Conservation (phyloP, 2,797 vertebrate species). For the Acanthis flammea region DNA sequence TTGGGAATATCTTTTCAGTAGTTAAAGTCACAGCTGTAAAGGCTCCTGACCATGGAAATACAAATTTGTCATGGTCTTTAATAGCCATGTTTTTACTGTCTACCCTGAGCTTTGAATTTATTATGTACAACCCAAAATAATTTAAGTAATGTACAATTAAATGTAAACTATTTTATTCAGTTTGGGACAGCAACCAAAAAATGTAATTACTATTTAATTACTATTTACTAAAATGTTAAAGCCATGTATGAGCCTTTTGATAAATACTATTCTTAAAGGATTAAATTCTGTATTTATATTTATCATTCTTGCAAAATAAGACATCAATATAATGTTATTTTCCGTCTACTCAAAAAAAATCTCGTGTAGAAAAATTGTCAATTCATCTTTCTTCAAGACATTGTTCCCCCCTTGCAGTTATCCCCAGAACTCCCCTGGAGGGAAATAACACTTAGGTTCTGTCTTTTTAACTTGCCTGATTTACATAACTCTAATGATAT, state of each 20-base stretch:
- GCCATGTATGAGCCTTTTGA: neutral
- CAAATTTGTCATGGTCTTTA: neutral
- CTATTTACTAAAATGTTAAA: neutral
- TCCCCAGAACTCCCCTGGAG: slow-evolving; percentile 45
- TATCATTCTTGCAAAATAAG: neutral
- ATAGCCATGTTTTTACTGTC: neutral
- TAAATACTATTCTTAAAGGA: neutral
- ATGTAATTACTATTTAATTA: neutral
- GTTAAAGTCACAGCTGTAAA: neutral
- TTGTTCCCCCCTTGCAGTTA: slow-evolving; percentile 12
- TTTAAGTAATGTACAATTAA: neutral
- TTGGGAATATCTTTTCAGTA: neutral
- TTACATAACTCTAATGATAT: slow-evolving; percentile 46
- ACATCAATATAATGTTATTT: neutral
- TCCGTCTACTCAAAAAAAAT: slow-evolving; percentile 4
- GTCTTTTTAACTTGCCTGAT: slow-evolving; percentile 40
- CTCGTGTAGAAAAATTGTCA: slow-evolving; percentile 18
- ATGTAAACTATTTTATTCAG: neutral
- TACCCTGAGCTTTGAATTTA: neutral
- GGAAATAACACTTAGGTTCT: slow-evolving; percentile 49
- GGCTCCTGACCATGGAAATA: neutral
- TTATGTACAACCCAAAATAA: neutral
- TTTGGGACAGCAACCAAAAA: neutral
- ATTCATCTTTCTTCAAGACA: slow-evolving; percentile 29
- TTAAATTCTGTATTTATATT: neutral